Conservation (phyloP, 1,140 invertebrate species). For the Cydia splendana region DNA sequence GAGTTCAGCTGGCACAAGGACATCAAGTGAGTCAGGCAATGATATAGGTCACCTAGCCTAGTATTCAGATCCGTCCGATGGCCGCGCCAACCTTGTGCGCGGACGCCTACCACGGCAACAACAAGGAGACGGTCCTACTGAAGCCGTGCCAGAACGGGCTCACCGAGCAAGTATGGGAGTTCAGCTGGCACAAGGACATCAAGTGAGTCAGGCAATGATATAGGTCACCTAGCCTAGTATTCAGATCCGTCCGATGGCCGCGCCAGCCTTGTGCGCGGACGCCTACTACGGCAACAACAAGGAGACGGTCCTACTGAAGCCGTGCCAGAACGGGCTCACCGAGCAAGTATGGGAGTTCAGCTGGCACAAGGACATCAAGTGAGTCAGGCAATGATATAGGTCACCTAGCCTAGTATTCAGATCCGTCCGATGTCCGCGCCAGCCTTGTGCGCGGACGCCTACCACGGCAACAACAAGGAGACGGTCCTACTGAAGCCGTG, state of each 20-base stretch:
- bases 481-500: slow-evolving; percentile 75
- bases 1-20: slow-evolving; percentile 95
- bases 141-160: slow-evolving; percentile 67
- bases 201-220: slow-evolving; percentile 44
- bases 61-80: slow-evolving; percentile 71
- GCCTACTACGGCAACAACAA: slow-evolving; percentile 57
- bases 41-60: background rate
- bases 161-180: slow-evolving; percentile 83
- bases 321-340: slow-evolving; percentile 56
- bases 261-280: slow-evolving; percentile 34
- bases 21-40: slow-evolving; percentile 74
- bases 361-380: slow-evolving; percentile 93
- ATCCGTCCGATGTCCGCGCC: slow-evolving; percentile 67
- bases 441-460: slow-evolving; percentile 40
- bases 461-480: slow-evolving; percentile 68
- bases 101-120: slow-evolving; percentile 46
- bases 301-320: slow-evolving; percentile 76
- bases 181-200: slow-evolving; percentile 96
- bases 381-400: slow-evolving; percentile 5
- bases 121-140: slow-evolving; percentile 74
- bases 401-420: slow-evolving; percentile 35
- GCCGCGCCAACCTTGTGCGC: slow-evolving; percentile 34
- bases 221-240: background rate
- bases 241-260: slow-evolving; percentile 71
- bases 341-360: slow-evolving; percentile 87